A percentile compares a stretch with the other conserved stretches of the same genome.
These are phyloP conservation scores for Catocala sponsa DNA, from an alignment of 2,888 invertebrate species.

Conservation along the genomic window DNA sequence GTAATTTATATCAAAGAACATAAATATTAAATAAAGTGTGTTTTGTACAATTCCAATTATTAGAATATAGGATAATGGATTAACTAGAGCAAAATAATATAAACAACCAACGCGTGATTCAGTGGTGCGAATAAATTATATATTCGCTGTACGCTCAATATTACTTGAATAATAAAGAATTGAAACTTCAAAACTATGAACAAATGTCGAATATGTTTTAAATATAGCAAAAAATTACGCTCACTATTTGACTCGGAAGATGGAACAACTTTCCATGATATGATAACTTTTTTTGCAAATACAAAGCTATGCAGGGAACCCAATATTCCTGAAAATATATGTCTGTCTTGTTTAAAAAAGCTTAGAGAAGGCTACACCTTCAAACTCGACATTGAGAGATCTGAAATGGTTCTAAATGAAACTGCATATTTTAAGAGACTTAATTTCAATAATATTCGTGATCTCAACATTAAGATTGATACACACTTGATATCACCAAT, in stretches of 20 bases:
- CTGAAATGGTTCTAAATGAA: conserved; percentile 57
- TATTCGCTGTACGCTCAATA: too few species aligned
- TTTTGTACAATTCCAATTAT: too few species aligned
- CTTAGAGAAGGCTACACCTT: conserved; percentile 66
- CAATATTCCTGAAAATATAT: conserved; percentile 58
- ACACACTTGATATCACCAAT: conserved; percentile 37
- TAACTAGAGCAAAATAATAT: too few species aligned
- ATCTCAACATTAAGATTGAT: conserved; percentile 60
- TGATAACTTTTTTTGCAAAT: conserved; percentile 60
- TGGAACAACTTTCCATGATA: conserved; percentile 58
- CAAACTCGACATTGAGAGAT: conserved; percentile 66
- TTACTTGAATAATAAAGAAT: too few species aligned
- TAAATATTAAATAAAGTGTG: too few species aligned
- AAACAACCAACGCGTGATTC: too few species aligned
- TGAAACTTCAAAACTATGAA: conserved; percentile 43
- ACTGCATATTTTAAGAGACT: conserved; percentile 54
- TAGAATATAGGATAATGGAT: too few species aligned
- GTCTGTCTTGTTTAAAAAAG: conserved; percentile 71
- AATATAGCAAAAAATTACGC: conserved; percentile 50
- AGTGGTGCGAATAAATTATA: too few species aligned
- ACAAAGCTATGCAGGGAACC: conserved; percentile 56
- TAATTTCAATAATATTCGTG: conserved; percentile 63
- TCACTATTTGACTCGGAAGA: conserved; percentile 54
- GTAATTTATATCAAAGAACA: too few species aligned
- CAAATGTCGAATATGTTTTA: conserved; percentile 70